phyloP scores from a whole-genome alignment of 2,113 vertebrate genomes.

The Tringa solitaria region DNA sequence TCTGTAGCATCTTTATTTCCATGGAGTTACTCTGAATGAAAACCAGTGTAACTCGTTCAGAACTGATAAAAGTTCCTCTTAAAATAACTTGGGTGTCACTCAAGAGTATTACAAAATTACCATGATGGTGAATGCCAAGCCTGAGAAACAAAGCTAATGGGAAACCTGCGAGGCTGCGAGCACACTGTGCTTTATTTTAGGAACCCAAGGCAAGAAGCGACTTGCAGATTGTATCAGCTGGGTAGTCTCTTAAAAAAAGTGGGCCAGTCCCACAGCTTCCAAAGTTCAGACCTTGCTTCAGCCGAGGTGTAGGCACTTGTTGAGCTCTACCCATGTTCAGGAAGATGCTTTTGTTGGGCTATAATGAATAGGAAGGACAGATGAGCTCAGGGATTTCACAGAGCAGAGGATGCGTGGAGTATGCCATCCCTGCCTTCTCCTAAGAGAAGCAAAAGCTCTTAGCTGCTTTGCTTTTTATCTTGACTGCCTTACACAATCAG shows the following conservation, averaged over 20 bases:
- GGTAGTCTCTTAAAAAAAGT: background rate
- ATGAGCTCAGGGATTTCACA: background rate
- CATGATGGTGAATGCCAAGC: background rate
- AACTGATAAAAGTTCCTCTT: background rate
- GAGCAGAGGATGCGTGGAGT: background rate
- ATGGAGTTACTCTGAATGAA: background rate
- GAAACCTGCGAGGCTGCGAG: background rate
- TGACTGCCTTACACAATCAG: background rate
- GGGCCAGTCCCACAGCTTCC: background rate
- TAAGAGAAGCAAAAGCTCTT: background rate
- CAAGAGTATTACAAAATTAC: background rate
- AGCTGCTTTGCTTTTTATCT: background rate
- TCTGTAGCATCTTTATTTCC: background rate
- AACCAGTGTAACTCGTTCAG: slow-evolving; percentile 5
- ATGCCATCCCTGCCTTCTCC: background rate
- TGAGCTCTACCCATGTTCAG: background rate
- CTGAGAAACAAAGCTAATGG: background rate
- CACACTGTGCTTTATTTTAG: background rate
- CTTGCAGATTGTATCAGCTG: background rate
- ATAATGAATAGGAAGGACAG: background rate
- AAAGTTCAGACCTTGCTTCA: background rate
- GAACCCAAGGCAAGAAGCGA: background rate
- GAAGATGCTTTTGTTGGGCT: background rate
- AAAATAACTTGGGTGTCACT: background rate
- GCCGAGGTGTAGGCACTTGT: background rate